Conservation (phyloP, 1,140 invertebrate genomes). For the Dinothrombium tinctorium region DNA sequence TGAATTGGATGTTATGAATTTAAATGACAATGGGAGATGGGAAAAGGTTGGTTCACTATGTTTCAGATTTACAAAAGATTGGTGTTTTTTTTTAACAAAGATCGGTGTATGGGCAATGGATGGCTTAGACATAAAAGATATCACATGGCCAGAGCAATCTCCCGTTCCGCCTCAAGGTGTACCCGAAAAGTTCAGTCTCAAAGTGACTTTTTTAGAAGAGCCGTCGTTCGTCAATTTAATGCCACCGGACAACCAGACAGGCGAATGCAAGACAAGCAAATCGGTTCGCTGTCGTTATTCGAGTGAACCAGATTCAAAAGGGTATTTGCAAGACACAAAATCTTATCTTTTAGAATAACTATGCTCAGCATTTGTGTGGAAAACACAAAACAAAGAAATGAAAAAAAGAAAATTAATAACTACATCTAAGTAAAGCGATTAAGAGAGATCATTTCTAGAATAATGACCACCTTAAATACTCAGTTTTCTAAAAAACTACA, state of each 20-base stretch:
- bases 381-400: not conserved
- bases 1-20: slow-evolving; percentile 76
- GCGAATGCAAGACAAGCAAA: slow-evolving; percentile 54
- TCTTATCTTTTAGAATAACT: too few relatives aligned
- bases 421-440: not conserved
- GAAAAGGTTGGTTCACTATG: slow-evolving; percentile 41
- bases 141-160: slow-evolving; percentile 87
- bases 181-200: slow-evolving; percentile 85
- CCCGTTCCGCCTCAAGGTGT: slow-evolving; percentile 86
- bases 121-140: slow-evolving; percentile 80
- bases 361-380: too few relatives aligned
- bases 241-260: slow-evolving; percentile 47
- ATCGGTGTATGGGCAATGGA: slow-evolving; percentile 67
- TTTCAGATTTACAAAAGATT: not conserved
- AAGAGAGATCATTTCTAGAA: not conserved
- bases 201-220: slow-evolving; percentile 85
- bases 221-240: slow-evolving; percentile 81
- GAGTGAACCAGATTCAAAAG: slow-evolving; percentile 42
- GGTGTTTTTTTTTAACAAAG: slow-evolving; percentile 23
- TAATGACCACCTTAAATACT: not conserved
- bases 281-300: slow-evolving; percentile 63
- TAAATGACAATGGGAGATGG: slow-evolving; percentile 51
- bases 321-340: not conserved
- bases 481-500: too few relatives aligned
- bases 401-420: not conserved